Base-by-base conservation (phyloP, 1,140 invertebrate genomes). In the Monochamus saltuarius region DNA sequence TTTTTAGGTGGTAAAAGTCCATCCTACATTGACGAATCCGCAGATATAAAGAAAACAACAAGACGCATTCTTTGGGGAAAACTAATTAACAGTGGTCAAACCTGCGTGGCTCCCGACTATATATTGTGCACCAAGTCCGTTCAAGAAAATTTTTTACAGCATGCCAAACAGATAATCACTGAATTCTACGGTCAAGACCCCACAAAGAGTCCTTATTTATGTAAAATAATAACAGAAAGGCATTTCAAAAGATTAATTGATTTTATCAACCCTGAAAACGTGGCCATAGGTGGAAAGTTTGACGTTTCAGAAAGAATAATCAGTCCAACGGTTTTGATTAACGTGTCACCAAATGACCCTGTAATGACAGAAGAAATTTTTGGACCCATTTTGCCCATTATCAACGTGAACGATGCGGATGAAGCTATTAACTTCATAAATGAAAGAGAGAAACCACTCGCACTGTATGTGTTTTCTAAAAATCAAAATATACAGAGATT, bases 61-160 rank as follows among this genome's bases (percentile, higher is more conserved):
- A 88, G 86, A 69, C 83, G 98, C 45, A 80, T 99, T n/a, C 68
- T 97, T 1, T 99, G 97, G 97, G 97, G 96, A 0, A 99, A 99
- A 81, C 88, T 87, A 53, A 84, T 93, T 36, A 76, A 76, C 46
- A 83, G 84, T 43, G 98, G 98, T 0, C 97, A 99, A 81, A 99
- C 96, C 0, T 99, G 98, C 76, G 91, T 99, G 59, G 94, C 96
- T 1, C 97, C 97, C 0, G 98, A 99, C 80, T 99, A 99, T 76
- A 71, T 99, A 34, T 79, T 99, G n/a, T 98, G 95, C 75, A 86
- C 87, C 4, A 85, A 86, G 68, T 83, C 88, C 71, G 80, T 90
- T 0, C 85, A 90, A 73, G 78, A 83, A 10, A 82, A 85, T 64
- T 85, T 94, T 60, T 66, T 97, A 9, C 79, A 84, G 22, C 82